Evolutionary conservation across 2,888 invertebrate species (phyloP).

Genomic region (Mythimna ferrago): DNA sequence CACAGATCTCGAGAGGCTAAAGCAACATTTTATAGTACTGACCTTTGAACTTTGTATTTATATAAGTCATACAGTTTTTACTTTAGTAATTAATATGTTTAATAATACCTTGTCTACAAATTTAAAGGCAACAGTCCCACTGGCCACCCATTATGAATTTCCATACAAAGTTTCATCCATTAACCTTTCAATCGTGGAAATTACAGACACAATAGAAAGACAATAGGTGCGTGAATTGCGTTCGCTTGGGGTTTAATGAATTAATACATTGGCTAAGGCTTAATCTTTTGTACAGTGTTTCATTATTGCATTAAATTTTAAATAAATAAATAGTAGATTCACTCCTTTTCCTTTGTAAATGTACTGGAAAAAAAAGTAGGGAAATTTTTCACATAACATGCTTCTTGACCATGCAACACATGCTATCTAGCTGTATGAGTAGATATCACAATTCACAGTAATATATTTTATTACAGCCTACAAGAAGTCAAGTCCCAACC

Average conservation of each 20-base stretch:
- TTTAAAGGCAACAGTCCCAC: not conserved
- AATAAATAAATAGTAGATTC: not conserved
- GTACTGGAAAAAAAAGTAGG: too few relatives aligned
- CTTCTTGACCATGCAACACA: not conserved
- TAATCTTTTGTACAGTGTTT: too few relatives aligned
- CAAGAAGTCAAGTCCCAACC: constrained; percentile 98
- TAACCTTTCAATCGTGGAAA: too few relatives aligned
- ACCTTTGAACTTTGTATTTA: not conserved
- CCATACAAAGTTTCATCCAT: not conserved
- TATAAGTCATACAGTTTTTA: not conserved
- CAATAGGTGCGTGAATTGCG: too few relatives aligned
- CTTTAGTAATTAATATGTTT: not conserved
- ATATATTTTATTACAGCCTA: constrained; percentile 86
- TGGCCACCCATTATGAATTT: not conserved
- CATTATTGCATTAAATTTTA: too few relatives aligned
- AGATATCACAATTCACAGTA: not conserved
- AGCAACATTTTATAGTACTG: not conserved
- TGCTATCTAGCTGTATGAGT: not conserved
- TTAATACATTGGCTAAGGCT: not conserved
- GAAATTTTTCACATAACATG: not conserved
- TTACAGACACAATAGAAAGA: too few relatives aligned
- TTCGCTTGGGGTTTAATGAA: too few relatives aligned
- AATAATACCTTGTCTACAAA: not conserved
- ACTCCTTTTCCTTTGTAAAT: not conserved
- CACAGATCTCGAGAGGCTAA: not conserved